Evolutionary conservation across 2,888 invertebrate species (phyloP), one percentile per base, ranked within the genome.

Genomic region (Caenorhabditis virilis): DNA sequence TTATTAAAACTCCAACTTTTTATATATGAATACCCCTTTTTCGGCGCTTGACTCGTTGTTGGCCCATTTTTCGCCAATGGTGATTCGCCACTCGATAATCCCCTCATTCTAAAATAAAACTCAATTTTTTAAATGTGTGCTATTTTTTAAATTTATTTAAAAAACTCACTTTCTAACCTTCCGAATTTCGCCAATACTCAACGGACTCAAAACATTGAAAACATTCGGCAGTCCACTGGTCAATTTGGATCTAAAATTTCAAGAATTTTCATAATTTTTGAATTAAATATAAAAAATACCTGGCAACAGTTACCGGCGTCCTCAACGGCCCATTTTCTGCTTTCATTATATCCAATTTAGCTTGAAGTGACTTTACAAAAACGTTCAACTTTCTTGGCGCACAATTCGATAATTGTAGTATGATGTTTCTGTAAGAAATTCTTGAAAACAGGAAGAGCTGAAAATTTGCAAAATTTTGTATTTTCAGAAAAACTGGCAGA

Each of bases 311-410:
- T 15, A 64, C 22, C 3, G 67, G 68, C 6, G 68, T 68, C 36
- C 35, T 64, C 47, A 61, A 13, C 9, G 46, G 9, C 30, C 52
- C 42, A 18, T 39, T 46, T 16, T 76, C 73, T 26, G 55, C 54
- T 42, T 58, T 62, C 71, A 75, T 66, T 13, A 78, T 54, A 36
- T 73, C 64, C 18, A 78, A 27, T 45, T 78, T 78, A 9, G 77
- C 78, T 11, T 73, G 69, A 0, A 78, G 62, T 1, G 76, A 72
- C 47, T 76, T 77, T 50, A 77, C 53, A 46, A 78, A 77, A 6
- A 78, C 67, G 36, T 74, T 76, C 39, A 78, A 48, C 23, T 68
- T 59, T 22, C 72, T 54, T 2, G 78, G 76, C 2, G 77, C 64
- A 46, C 74, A 74, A 46, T 78, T 77, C 7, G 62, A 70, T 41